phyloP scores from a whole-genome alignment of 2,797 vertebrate genomes.

The Ceryle rudis region DNA sequence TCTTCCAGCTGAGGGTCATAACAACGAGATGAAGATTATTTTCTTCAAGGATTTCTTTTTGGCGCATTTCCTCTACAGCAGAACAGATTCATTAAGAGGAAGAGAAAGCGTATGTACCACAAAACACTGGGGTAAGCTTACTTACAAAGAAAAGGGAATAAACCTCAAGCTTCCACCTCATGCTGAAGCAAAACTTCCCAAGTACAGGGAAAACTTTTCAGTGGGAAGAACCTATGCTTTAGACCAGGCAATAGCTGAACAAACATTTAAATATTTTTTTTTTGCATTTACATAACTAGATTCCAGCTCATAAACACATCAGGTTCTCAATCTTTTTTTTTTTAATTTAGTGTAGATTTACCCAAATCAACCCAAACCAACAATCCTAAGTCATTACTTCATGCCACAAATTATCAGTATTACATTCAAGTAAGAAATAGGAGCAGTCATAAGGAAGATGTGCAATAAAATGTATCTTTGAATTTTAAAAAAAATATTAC shows the following conservation, averaged over 20 bases:
- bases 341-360: background rate
- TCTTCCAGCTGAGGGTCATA: background rate
- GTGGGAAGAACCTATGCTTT: background rate
- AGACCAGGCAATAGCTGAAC: background rate
- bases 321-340: background rate
- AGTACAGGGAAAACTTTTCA: background rate
- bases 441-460: background rate
- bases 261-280: background rate
- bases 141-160: background rate
- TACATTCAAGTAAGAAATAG: background rate
- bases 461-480: background rate
- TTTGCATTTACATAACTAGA: background rate
- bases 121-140: background rate
- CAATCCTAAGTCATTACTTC: background rate
- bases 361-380: background rate
- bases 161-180: background rate
- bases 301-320: background rate
- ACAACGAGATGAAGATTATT: background rate
- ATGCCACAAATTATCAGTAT: background rate
- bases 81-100: fast-evolving
- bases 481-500: background rate
- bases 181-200: background rate
- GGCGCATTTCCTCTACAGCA: background rate
- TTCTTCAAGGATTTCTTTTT: background rate
- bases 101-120: background rate